Base-by-base conservation (phyloP, 2,113 vertebrate genomes). In the Etheostoma spectabile region DNA sequence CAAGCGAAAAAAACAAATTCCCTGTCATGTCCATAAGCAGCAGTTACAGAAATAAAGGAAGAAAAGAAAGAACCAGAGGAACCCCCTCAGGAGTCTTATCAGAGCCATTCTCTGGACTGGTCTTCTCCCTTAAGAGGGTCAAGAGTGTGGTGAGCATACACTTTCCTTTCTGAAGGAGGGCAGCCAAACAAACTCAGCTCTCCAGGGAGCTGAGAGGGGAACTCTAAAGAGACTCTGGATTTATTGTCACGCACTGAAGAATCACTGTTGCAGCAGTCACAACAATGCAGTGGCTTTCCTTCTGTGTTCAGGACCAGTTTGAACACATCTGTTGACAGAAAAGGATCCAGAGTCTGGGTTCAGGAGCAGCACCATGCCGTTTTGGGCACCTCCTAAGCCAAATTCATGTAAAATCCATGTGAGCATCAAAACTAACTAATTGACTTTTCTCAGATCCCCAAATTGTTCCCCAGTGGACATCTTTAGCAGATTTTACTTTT, bases 81-180 rank as follows among this genome's bases (percentile, higher is more conserved):
- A 68, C 15, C 74, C 79, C 69, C 63, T 79, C n/a, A 67, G 74
- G 71, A 78, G 71, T 64, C 83, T 77, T 67, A 74, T 83, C 68
- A 72, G 61, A 74, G 69, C 72, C 72, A 56, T 83, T 86, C 67
- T 83, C 60, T 52, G 60, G 77, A 81, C 67, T 61, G 55, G 65
- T 77, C 59, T 74, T 85, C 63, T 79, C 76, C 69, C 76, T 80
- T 51, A 66, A 84, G 88, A 89, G 83, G 89, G 88, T 91, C 84
- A 91, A 88, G 87, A 84, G 84, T 77, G 68, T 77, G 68, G 63
- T 73, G 68, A 84, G 72, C 63, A 86, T 69, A 83, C 79, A 80
- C 82, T 89, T 86, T 86, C 72, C 57, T 83, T 57, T 65, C 53
- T 74, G 69, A 80, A 88, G 55, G 71, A 86, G 80, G 80, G 78